These are phyloP conservation scores for Spea hammondii DNA, from an alignment of 2,797 vertebrate species.

Conservation along the genomic window DNA sequence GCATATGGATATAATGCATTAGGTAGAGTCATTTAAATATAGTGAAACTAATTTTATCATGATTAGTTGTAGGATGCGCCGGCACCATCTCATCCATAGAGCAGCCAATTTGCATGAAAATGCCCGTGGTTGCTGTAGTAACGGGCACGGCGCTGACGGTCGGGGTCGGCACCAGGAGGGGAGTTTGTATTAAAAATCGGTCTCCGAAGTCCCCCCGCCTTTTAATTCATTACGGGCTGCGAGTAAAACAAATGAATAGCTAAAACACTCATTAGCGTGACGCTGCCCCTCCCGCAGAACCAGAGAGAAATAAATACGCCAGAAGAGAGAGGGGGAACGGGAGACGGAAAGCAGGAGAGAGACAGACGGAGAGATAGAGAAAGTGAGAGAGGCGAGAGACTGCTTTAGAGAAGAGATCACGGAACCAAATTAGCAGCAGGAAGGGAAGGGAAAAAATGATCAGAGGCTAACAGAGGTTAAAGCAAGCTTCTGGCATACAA, in stretches of 20 bases:
- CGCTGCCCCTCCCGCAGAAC: conserved; percentile 76
- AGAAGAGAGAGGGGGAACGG: neutral
- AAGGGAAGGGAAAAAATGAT: too few species aligned
- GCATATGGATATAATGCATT: conserved; percentile 98
- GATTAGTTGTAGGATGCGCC: conserved; percentile 93
- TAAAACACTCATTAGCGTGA: conserved; percentile 87
- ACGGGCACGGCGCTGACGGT: conserved; percentile 78
- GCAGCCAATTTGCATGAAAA: conserved; percentile 84
- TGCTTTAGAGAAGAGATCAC: neutral
- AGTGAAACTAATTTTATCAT: conserved; percentile 99
- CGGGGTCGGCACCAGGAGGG: conserved; percentile 79
- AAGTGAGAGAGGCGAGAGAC: neutral
- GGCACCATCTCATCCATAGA: conserved; percentile 77
- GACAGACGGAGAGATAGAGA: neutral
- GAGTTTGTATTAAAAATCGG: conserved; percentile 85
- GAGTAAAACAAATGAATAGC: conserved; percentile 88
- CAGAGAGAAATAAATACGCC: conserved; percentile 29
- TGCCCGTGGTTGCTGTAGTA: conserved; percentile 83
- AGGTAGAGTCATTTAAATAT: conserved; percentile 94
- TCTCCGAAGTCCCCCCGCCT: conserved; percentile 78
- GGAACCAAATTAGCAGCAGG: too few species aligned
- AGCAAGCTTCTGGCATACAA: too few species aligned
- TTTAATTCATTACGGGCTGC: conserved; percentile 79
- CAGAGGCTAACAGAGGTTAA: too few species aligned
- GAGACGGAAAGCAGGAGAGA: neutral